phyloP scores from a whole-genome alignment of 2,888 invertebrate species.

The Resseliella maxima region DNA sequence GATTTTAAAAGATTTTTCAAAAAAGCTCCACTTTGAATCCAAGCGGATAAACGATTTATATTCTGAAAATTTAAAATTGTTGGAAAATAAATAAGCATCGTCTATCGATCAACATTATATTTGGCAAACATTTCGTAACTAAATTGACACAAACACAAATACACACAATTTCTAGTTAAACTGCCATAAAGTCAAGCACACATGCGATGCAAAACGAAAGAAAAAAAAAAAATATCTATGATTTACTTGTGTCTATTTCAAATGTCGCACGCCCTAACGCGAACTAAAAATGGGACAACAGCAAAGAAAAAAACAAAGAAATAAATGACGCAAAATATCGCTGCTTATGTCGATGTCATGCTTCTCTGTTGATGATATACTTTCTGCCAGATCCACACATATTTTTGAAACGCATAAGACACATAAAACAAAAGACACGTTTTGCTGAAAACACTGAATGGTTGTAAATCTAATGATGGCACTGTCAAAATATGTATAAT shows the following conservation, averaged over 20 bases:
- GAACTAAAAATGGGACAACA: too few species aligned
- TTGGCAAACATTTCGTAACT: not conserved
- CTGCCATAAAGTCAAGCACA: not conserved
- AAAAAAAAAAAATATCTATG: too few species aligned
- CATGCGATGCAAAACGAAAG: too few species aligned
- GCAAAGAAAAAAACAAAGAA: too few species aligned
- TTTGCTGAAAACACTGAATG: not conserved
- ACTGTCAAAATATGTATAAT: not conserved
- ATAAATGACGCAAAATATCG: too few species aligned
- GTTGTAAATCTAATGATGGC: not conserved
- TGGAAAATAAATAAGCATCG: not conserved
- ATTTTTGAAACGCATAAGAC: too few species aligned
- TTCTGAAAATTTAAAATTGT: not conserved
- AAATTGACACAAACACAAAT: not conserved
- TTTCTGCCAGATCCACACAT: too few species aligned
- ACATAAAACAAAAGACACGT: not conserved
- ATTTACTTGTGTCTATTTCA: too few species aligned
- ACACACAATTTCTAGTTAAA: too few species aligned
- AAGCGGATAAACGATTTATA: not conserved
- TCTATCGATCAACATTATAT: not conserved
- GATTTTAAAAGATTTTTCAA: conserved; percentile 16
- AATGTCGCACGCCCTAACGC: too few species aligned
- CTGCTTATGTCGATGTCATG: too few species aligned
- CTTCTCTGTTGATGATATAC: too few species aligned
- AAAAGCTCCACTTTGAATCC: not conserved